phyloP scores from a whole-genome alignment of 2,797 vertebrate genomes.

The Crenuchus spilurus region DNA sequence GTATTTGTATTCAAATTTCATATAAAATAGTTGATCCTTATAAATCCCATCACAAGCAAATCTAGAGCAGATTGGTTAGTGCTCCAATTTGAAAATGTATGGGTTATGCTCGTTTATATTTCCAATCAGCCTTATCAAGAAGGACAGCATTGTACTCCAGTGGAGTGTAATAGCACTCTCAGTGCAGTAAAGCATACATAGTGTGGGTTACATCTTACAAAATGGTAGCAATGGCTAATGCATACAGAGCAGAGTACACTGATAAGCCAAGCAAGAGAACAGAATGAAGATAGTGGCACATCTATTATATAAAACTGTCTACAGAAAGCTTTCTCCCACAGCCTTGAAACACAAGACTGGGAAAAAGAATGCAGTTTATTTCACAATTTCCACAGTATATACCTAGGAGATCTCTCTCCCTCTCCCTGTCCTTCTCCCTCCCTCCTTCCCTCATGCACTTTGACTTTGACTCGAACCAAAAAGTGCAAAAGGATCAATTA shows the following conservation, averaged over 20 bases:
- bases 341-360: constrained; percentile 7
- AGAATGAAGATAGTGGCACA: constrained; percentile 22
- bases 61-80: not conserved
- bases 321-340: not conserved
- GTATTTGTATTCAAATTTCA: no score
- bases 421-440: not conserved
- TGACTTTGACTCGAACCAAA: constrained; percentile 14
- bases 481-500: constrained; percentile 31
- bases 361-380: constrained; percentile 14
- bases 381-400: constrained; percentile 4
- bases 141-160: not conserved
- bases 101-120: constrained; percentile 12
- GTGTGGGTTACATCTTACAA: constrained; percentile 23
- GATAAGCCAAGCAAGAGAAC: constrained; percentile 28
- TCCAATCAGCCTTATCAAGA: constrained; percentile 23
- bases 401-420: not conserved
- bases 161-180: not conserved
- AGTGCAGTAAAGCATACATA: constrained; percentile 5
- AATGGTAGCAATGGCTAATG: constrained; percentile 29
- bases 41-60: not conserved
- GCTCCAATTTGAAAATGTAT: not conserved
- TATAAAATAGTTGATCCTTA: no score
- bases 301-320: constrained; percentile 34
- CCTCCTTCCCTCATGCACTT: not conserved
- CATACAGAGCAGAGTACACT: constrained; percentile 28